Evolutionary conservation across 2,113 vertebrate species (phyloP).

Genomic region (Calyptomena viridis): DNA sequence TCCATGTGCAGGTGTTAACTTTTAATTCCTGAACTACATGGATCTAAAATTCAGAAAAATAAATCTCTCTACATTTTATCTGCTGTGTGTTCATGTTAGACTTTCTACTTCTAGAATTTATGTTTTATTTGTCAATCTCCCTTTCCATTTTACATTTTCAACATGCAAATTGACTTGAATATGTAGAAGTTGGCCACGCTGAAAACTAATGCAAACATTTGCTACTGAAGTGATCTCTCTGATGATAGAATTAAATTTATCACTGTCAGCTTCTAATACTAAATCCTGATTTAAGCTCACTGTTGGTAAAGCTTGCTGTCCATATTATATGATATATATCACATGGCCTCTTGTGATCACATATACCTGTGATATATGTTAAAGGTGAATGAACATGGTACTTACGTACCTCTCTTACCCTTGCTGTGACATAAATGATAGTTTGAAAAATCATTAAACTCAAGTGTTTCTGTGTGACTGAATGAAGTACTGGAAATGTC

Average conservation of each 20-base stretch:
- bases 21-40: background rate
- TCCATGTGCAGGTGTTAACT: background rate
- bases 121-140: background rate
- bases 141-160: background rate
- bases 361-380: fast-evolving
- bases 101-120: background rate
- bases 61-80: background rate
- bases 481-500: background rate
- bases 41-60: background rate
- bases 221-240: background rate
- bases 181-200: background rate
- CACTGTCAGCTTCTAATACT: background rate
- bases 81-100: background rate
- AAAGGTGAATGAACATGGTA: background rate
- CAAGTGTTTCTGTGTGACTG: background rate
- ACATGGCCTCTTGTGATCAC: fast-evolving
- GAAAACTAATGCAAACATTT: background rate
- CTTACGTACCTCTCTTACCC: background rate
- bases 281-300: background rate
- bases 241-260: background rate
- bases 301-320: background rate
- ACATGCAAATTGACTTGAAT: fast-evolving
- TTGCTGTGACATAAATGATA: background rate
- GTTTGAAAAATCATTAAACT: background rate
- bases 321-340: background rate